Evolutionary conservation across 2,113 vertebrate species (phyloP), one percentile per base, ranked within the genome.

Genomic region (Syngnathus typhle): DNA sequence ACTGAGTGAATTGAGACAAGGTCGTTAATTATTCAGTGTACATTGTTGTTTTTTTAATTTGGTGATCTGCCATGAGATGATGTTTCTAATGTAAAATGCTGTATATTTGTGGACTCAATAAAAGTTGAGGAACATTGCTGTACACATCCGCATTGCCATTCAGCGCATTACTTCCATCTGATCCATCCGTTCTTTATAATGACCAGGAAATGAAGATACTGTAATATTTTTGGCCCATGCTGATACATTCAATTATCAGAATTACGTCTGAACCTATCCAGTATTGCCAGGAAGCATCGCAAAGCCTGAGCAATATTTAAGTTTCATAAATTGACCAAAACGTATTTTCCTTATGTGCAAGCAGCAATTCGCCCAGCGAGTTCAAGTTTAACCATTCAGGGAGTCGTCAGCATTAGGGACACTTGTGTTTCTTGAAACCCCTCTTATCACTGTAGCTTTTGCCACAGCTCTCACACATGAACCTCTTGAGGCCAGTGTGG

Each of bases 381-480:
- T 43, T 63, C 0, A 46, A 23, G 18, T 4, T 63, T n/a, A 27
- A 19, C 44, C 2, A 36, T 56, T 16, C 47, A 0, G 27, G 27
- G 27, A 11, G 8, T 7, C 21, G 1, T 85, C 74, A 87, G 21
- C 76, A 36, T 15, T 83, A 85, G 73, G 80, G 74, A 65, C 87
- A 90, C 78, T 85, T 88, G 69, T 92, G 91, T 64, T 86, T 86
- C 60, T 86, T 90, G 61, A 92, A 75, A 82, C 90, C 90, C 67
- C 91, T 85, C 61, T 88, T 75, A 71, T 90, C 89, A 51, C 88
- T 84, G 74, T 91, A 92, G 67, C 83, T 86, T 70, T 90, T 92
- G 3, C 90, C 89, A 37, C 91, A 92, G 72, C 80, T 92, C 86
- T 46, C 94, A 73, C 65, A 93, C 89, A 92, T 93, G 84, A 71